Percentiles rank a stretch among this genome's conserved stretches.
Evolutionary conservation across 2,113 vertebrate genomes (phyloP).

Genomic region (Dipodomys stephensi): DNA sequence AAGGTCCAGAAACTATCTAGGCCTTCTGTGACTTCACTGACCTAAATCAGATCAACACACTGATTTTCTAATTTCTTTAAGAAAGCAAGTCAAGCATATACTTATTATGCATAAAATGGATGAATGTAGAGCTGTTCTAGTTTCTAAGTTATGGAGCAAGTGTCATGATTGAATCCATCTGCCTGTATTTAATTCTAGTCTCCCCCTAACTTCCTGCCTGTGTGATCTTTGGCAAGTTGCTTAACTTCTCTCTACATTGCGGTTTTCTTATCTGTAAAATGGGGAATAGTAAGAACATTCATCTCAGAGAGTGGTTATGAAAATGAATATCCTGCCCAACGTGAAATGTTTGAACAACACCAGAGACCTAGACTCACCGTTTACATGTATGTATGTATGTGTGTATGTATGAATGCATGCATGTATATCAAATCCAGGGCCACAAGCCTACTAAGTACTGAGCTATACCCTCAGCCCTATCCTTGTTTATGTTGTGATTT

Average conservation of each 20-base stretch:
- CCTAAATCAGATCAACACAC: not conserved
- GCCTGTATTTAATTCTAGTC: not conserved
- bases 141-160: not conserved
- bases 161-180: not conserved
- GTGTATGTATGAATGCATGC: not conserved
- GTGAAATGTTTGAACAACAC: not conserved
- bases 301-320: not conserved
- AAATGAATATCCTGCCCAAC: not conserved
- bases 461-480: not conserved
- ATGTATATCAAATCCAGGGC: not conserved
- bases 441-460: not conserved
- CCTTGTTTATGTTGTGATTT: not conserved
- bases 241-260: not conserved
- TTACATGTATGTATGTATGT: not conserved
- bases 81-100: not conserved
- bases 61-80: conserved; percentile 24
- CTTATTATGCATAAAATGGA: not conserved
- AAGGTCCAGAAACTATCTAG: not conserved
- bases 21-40: not conserved
- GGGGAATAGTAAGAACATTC: not conserved
- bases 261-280: not conserved
- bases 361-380: not conserved
- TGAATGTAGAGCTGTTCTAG: not conserved
- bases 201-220: not conserved
- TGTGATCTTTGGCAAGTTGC: not conserved